Evolutionary conservation across 1,140 invertebrate genomes (phyloP), one percentile per base, ranked within the genome.

Genomic region (Apis cerana): DNA sequence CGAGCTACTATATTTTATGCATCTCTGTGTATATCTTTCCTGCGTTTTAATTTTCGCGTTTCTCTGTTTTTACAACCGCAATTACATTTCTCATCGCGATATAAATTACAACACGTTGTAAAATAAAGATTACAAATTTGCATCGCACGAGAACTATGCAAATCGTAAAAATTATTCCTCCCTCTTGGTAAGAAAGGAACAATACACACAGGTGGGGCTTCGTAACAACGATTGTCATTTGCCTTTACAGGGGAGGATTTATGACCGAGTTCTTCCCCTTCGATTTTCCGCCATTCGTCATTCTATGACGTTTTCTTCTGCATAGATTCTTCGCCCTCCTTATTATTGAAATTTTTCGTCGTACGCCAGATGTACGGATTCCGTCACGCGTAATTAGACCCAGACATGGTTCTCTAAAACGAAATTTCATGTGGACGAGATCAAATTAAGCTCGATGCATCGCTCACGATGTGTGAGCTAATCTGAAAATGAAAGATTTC

Each of bases 221-320:
- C 27, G 43, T 59, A 69, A n/a, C 52, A 17, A 23, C 65, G 17
- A 19, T 12, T 17, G 33, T 68, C 54, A 78, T 76, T 78, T 56
- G 33, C 52, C 33, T 54, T 13, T 12, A 8, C 27, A 11, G 9
- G 13, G 65, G 21, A 15, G 10, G 21, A 50, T 56, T 69, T 78
- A 78, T 69, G 52, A 43, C 33, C 54, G 50, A 48, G 33, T 43
- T 48, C 15, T 78, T 68, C 64, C 76, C 65, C 76, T 78, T 78
- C 76, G 76, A 69, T 78, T 69, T 78, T 54, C 64, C 52, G 52
- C 12, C 48, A 69, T 78, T 69, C 75, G 65, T 68, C 65, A n/a
- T 69, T 78, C 76, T 56, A 12, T n/a, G 15, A 50, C 33, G 54
- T 59, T 78, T 69, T 54, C 50, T 64, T 27, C 27, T 11, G 70